Evolutionary conservation across 2,888 invertebrate genomes (phyloP).

Genomic region (Rhagium mordax): DNA sequence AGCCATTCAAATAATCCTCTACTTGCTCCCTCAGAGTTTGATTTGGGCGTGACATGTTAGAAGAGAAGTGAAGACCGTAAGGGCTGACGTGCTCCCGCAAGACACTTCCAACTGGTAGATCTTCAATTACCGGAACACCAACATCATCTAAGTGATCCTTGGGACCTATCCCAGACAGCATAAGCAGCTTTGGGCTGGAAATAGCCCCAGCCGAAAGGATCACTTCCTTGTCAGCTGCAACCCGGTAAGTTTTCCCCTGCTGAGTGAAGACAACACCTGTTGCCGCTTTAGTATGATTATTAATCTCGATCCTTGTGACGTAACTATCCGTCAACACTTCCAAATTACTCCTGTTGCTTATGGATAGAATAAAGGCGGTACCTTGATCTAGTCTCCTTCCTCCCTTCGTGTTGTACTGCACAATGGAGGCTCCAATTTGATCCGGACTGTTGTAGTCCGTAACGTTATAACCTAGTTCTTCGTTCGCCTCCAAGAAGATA

Average conservation of each 20-base stretch:
- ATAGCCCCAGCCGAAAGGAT: constrained; percentile 85
- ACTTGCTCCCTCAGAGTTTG: constrained; percentile 69
- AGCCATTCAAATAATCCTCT: constrained; percentile 65
- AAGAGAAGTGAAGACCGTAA: constrained; percentile 79
- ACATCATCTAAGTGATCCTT: constrained; percentile 73
- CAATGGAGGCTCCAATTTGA: constrained; percentile 76
- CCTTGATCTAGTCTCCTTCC: constrained; percentile 84
- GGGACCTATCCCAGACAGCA: constrained; percentile 87
- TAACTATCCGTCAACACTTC: constrained; percentile 80
- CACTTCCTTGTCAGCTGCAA: constrained; percentile 79
- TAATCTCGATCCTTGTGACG: constrained; percentile 75
- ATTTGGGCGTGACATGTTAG: constrained; percentile 72
- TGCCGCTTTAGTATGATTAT: constrained; percentile 74
- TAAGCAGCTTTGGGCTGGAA: constrained; percentile 85
- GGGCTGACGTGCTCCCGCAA: constrained; percentile 84
- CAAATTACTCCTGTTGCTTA: constrained; percentile 76
- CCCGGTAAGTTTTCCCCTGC: constrained; percentile 71
- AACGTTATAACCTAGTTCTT: constrained; percentile 78
- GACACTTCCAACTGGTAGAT: constrained; percentile 83
- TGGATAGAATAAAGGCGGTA: constrained; percentile 82
- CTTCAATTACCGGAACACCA: constrained; percentile 75
- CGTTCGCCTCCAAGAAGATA: constrained; percentile 78
- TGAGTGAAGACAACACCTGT: constrained; percentile 79
- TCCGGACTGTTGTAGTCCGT: constrained; percentile 80
- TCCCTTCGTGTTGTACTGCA: constrained; percentile 78